Percentiles rank a stretch among this genome's conserved stretches.
Conservation (phyloP, 2,797 vertebrate species). For the Psittacula derbiana region DNA sequence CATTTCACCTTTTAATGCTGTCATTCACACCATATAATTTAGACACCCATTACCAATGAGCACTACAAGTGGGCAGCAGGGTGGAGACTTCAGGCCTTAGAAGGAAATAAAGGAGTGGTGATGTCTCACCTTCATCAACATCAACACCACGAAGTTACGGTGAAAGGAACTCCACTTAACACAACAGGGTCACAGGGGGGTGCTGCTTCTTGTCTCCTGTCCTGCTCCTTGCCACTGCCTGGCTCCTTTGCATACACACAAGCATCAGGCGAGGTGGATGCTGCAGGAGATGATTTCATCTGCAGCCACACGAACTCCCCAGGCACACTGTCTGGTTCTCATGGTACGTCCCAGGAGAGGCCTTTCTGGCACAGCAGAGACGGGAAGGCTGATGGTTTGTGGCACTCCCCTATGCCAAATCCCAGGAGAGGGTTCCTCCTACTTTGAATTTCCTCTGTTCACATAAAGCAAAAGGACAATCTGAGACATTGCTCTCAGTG, state of each 20-base stretch:
- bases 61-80: background rate
- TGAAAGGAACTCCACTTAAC: background rate
- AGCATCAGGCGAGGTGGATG: background rate
- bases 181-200: background rate
- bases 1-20: background rate
- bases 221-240: background rate
- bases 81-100: background rate
- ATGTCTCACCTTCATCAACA: background rate
- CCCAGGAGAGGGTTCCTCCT: slow-evolving; percentile 21
- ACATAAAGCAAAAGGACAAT: slow-evolving; percentile 55
- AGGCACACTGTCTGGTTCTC: slow-evolving; percentile 40
- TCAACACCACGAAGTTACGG: rapidly evolving
- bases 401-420: slow-evolving; percentile 52
- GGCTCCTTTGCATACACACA: background rate
- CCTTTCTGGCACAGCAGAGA: slow-evolving; percentile 32
- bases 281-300: slow-evolving; percentile 40
- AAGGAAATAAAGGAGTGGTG: background rate
- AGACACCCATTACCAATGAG: background rate
- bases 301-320: slow-evolving; percentile 41
- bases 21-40: background rate
- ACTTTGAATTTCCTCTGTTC: slow-evolving; percentile 62
- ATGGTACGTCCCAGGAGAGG: slow-evolving; percentile 31
- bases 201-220: background rate
- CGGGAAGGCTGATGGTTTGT: slow-evolving; percentile 50
- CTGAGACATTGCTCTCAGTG: slow-evolving; percentile 50